These are phyloP conservation scores for Trichonephila clavata DNA, from an alignment of 1,140 invertebrate species.

Conservation along the genomic window DNA sequence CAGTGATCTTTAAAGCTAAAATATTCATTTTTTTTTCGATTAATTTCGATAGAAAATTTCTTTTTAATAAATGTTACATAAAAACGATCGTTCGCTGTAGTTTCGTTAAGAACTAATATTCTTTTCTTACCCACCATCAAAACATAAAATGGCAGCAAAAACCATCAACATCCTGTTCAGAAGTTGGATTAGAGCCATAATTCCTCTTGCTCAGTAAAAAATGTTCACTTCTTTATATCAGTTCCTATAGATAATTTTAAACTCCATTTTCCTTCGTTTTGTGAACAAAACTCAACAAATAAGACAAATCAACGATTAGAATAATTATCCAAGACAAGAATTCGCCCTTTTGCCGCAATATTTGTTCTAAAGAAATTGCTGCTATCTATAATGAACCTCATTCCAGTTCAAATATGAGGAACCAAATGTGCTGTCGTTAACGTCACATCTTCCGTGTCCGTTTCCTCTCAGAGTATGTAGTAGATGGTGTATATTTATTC, in stretches of 20 bases:
- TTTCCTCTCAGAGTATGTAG: neutral
- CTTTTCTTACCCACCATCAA: neutral
- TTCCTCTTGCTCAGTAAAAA: neutral
- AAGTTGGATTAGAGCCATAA: neutral
- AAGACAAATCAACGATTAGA: no score
- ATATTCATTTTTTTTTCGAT: neutral
- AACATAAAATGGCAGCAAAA: neutral
- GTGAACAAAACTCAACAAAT: no score
- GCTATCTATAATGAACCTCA: neutral
- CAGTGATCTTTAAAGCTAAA: no score
- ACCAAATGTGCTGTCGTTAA: neutral
- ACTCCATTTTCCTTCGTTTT: no score
- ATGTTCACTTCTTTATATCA: neutral
- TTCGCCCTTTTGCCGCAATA: neutral
- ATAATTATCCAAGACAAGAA: no score
- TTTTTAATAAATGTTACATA: neutral
- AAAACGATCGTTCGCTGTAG: no score
- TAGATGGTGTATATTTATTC: no score
- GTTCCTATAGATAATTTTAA: no score
- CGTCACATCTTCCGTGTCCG: neutral
- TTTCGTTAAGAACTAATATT: neutral
- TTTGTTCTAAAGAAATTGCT: neutral
- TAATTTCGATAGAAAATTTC: neutral
- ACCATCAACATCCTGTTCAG: constrained; percentile 13
- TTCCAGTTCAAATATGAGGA: neutral